phyloP scores from a whole-genome alignment of 2,797 vertebrate species.

The Rhadinocentrus ornatus region DNA sequence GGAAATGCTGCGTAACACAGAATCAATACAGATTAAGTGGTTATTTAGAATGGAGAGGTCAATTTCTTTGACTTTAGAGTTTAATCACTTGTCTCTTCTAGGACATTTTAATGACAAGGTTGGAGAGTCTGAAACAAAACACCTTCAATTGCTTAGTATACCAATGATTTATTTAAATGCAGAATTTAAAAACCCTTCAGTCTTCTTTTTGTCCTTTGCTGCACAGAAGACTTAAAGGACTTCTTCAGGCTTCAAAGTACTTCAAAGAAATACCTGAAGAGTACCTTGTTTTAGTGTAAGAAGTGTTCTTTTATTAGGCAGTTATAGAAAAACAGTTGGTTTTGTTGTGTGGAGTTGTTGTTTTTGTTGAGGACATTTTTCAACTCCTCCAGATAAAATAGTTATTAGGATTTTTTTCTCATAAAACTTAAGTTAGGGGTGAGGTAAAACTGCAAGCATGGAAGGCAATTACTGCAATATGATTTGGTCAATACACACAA shows the following conservation, averaged over 20 bases:
- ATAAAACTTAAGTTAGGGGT: background rate
- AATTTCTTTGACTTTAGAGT: conserved; percentile 70
- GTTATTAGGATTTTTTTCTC: background rate
- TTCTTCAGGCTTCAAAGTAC: conserved; percentile 11
- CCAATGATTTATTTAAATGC: conserved; percentile 25
- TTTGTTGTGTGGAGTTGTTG: background rate
- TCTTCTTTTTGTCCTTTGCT: conserved; percentile 11
- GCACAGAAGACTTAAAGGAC: background rate
- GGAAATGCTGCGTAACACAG: conserved; percentile 63
- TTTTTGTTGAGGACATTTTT: background rate
- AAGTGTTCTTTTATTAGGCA: background rate
- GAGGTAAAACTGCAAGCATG: background rate
- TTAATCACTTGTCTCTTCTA: conserved; percentile 61
- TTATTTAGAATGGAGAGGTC: conserved; percentile 67
- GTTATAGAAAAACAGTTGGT: background rate
- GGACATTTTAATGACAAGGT: conserved; percentile 55
- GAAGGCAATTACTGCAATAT: background rate
- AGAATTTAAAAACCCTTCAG: background rate
- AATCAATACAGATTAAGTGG: conserved; percentile 79
- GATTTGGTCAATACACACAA: background rate
- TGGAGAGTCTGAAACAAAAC: conserved; percentile 34
- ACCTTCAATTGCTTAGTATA: conserved; percentile 18
- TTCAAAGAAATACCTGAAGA: conserved; percentile 10
- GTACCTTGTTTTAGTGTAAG: conserved; percentile 4
- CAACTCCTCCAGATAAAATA: background rate